These are phyloP conservation scores for Alsophila aescularia DNA, from an alignment of 2,888 invertebrate species.

Conservation along the genomic window DNA sequence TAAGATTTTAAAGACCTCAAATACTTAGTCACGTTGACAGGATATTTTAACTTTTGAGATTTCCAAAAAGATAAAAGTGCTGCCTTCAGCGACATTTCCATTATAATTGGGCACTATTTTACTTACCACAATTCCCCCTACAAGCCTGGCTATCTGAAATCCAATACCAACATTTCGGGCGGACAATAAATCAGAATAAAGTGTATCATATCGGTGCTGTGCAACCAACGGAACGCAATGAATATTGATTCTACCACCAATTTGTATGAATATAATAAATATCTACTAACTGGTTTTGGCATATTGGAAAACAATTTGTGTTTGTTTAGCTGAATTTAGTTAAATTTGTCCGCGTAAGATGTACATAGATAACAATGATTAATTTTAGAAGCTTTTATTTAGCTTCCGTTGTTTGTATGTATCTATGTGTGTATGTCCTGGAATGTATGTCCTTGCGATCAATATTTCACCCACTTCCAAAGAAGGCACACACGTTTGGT, in stretches of 20 bases:
- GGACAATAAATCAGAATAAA: conserved; percentile 68
- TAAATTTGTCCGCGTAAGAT: too few relatives aligned
- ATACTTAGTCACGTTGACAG: too few relatives aligned
- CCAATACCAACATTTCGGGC: conserved; percentile 36
- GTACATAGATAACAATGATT: not conserved
- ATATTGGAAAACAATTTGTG: conserved; percentile 21
- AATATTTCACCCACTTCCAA: too few relatives aligned
- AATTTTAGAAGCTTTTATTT: too few relatives aligned
- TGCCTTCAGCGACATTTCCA: not conserved
- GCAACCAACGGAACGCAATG: conserved; percentile 63
- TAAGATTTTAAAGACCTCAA: too few relatives aligned
- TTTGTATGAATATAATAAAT: conserved; percentile 56
- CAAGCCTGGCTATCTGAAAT: conserved; percentile 6
- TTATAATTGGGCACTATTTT: conserved; percentile 5
- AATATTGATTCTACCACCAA: conserved; percentile 71
- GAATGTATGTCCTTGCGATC: too few relatives aligned
- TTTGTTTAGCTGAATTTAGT: not conserved
- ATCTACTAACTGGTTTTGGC: conserved; percentile 43
- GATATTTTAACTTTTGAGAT: too few relatives aligned
- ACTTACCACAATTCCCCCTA: conserved; percentile 1
- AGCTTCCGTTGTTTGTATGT: too few relatives aligned
- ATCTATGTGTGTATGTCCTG: too few relatives aligned
- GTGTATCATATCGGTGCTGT: conserved; percentile 60
- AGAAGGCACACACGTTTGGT: too few relatives aligned
- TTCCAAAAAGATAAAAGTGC: too few relatives aligned